phyloP scores from a whole-genome alignment of 2,797 vertebrate species.

The Cheirogaleus major region DNA sequence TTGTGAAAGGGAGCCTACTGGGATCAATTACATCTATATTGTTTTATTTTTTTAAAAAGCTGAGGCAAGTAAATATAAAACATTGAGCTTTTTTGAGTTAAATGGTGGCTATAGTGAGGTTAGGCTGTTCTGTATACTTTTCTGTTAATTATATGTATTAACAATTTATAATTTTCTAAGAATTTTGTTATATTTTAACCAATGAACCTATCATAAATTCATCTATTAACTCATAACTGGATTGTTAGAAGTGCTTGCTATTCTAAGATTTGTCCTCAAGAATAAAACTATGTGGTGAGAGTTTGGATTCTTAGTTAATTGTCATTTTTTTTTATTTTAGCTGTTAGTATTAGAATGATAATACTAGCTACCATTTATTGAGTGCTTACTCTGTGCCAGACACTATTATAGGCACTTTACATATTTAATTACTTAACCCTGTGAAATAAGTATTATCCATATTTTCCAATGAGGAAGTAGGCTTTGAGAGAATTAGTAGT shows the following conservation, averaged over 20 bases:
- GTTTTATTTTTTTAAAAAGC: not conserved
- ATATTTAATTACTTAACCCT: not conserved
- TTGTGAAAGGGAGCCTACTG: not conserved
- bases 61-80: not conserved
- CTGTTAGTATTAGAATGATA: not conserved
- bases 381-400: not conserved
- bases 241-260: not conserved
- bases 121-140: conserved; percentile 2
- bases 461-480: not conserved
- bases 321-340: not conserved
- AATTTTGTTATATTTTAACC: conserved; percentile 25
- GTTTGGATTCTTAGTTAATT: not conserved
- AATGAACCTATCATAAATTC: not conserved
- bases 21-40: not conserved
- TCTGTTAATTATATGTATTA: not conserved
- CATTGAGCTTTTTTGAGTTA: not conserved
- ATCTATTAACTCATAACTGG: not conserved
- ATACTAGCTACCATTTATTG: not conserved
- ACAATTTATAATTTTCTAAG: not conserved
- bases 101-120: not conserved
- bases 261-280: not conserved
- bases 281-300: not conserved
- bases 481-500: not conserved
- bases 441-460: not conserved
- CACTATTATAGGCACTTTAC: not conserved